Base-by-base conservation (phyloP, 2,797 vertebrate species). In the Zenarchopterus dispar region DNA sequence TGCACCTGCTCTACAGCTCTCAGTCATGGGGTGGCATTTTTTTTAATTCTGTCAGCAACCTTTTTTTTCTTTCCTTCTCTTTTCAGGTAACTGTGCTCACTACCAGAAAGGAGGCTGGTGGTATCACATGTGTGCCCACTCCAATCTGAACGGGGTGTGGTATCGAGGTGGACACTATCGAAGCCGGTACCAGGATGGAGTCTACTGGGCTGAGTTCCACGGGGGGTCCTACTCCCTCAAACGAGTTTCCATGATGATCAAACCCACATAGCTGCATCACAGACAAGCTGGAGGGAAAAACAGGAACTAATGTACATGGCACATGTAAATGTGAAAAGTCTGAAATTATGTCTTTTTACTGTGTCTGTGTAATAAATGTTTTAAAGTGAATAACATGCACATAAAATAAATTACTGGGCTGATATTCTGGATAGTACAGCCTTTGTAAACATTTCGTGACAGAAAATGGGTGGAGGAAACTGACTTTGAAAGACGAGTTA, bases 41-140 rank as follows among this genome's bases (percentile, higher is more conserved):
- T 5, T 36, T 11, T 22, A 51, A 16, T 9, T 33, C 18, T 6
- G 8, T 19, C 36, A 15, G 36, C 16, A 13, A 39, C 13, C 13
- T n/a, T 41, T 9, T 26, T n/a, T 6, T 57, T 26, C 22, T 8
- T 73, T 21, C 46, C 17, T 57, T 75, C 24, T 75, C 51, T 75
- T 33, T 17, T 26, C 82, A 97, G 96, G 96, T 70, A 97, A 96
- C 88, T 97, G 96, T 17, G 96, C 96, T 81, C 93, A 97, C 75
- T 97, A 90, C 88, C 96, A 97, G 76, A 96, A 96, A 71, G 96
- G 96, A 6, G 96, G 96, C 63, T 97, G 96, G 96, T 97, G 96
- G 96, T 97, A 97, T 77, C 94, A 97, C 56, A 96, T 94, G 91
- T 97, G 96, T 46, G 96, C 96, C 55, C 96, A 97, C 78, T 96